These are phyloP conservation scores for Ellobium chinense DNA, from an alignment of 2,888 invertebrate species.

Conservation along the genomic window DNA sequence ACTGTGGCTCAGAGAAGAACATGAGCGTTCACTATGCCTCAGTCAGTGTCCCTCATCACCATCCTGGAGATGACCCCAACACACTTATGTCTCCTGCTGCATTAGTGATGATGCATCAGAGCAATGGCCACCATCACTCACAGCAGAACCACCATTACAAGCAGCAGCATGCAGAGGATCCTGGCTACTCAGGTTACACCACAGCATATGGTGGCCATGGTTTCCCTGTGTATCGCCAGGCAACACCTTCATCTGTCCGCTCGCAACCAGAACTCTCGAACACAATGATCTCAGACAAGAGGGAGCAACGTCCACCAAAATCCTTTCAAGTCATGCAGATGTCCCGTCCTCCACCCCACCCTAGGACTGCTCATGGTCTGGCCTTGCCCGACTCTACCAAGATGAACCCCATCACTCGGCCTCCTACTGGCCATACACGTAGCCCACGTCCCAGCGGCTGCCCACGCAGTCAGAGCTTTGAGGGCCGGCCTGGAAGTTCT, in stretches of 20 bases:
- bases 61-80: slow-evolving; percentile 33
- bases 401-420: slow-evolving; percentile 76
- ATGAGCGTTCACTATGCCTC: slow-evolving; percentile 68
- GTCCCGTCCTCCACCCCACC: slow-evolving; percentile 29
- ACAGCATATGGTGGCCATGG: neutral
- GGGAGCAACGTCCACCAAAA: too few relatives aligned
- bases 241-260: slow-evolving; percentile 50
- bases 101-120: slow-evolving; percentile 41
- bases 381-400: slow-evolving; percentile 66
- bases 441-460: slow-evolving; percentile 51
- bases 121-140: slow-evolving; percentile 32
- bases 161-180: neutral
- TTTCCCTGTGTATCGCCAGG: slow-evolving; percentile 48
- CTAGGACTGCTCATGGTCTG: slow-evolving; percentile 37
- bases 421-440: slow-evolving; percentile 47
- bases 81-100: slow-evolving; percentile 40
- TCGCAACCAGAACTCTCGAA: slow-evolving; percentile 65
- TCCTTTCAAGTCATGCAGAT: neutral
- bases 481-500: slow-evolving; percentile 60
- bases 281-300: neutral
- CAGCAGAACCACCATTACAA: slow-evolving; percentile 36
- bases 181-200: neutral
- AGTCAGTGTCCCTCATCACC: slow-evolving; percentile 47
- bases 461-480: slow-evolving; percentile 72
- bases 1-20: slow-evolving; percentile 71